phyloP scores from a whole-genome alignment of 2,113 vertebrate genomes.

The Passerina amoena region DNA sequence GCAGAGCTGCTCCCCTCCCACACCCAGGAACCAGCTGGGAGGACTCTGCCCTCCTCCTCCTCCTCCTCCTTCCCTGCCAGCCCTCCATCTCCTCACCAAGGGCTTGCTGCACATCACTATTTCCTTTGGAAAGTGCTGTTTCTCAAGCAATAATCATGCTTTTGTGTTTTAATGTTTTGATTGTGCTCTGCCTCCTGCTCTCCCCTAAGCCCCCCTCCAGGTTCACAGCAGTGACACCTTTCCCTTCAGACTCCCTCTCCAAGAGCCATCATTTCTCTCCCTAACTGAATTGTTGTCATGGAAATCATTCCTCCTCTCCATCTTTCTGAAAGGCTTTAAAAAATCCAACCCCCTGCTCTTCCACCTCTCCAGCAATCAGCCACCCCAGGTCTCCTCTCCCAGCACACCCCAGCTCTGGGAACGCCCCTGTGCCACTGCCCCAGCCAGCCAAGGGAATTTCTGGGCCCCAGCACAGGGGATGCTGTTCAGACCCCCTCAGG shows the following conservation, averaged over 20 bases:
- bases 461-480: neutral
- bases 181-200: neutral
- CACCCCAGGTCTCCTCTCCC: neutral
- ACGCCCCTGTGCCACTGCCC: neutral
- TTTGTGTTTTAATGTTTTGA: conserved; percentile 7
- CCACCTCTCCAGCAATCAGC: neutral
- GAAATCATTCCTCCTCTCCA: conserved; percentile 68
- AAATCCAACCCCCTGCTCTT: neutral
- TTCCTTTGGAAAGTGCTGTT: neutral
- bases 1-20: neutral
- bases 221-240: conserved; percentile 2
- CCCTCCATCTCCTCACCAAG: neutral
- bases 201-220: neutral
- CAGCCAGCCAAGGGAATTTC: accelerated
- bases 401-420: neutral
- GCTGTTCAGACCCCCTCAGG: accelerated
- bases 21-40: neutral
- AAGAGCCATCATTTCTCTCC: neutral
- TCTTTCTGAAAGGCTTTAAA: conserved; percentile 27
- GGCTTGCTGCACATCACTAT: neutral
- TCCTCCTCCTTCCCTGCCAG: neutral
- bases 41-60: neutral
- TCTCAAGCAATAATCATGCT: neutral
- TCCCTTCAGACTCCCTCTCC: neutral
- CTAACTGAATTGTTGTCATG: conserved; percentile 73